These are phyloP conservation scores for Enteromius trimaculatus DNA, from an alignment of 2,797 vertebrate species.

Conservation along the genomic window DNA sequence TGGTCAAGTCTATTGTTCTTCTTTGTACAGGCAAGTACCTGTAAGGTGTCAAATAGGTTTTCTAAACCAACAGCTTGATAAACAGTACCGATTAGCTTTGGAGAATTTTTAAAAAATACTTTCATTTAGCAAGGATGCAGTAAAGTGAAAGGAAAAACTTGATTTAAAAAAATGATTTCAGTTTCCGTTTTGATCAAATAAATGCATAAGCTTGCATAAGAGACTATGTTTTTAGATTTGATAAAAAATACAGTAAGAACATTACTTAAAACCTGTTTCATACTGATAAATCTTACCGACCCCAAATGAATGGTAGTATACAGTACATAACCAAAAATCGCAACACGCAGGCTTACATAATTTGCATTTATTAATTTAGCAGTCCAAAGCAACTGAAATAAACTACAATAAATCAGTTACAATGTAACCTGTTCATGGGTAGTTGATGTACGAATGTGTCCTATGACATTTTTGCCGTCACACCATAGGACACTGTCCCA, in stretches of 20 bases:
- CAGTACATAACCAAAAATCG: background rate
- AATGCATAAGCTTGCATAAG: background rate
- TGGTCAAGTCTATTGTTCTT: background rate
- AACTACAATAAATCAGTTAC: background rate
- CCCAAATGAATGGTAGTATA: background rate
- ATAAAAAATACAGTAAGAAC: background rate
- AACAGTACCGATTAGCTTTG: background rate
- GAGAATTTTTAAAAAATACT: background rate
- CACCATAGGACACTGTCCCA: too few relatives aligned
- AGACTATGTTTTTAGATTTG: background rate
- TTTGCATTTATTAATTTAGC: background rate
- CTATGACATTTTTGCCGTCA: too few relatives aligned
- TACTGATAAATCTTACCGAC: background rate
- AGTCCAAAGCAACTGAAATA: background rate
- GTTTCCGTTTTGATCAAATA: background rate
- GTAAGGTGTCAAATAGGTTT: background rate
- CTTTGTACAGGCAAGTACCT: background rate
- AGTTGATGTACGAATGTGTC: too few relatives aligned
- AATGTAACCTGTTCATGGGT: background rate
- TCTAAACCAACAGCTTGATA: background rate
- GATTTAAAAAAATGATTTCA: background rate
- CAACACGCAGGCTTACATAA: background rate
- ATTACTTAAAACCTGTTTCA: background rate
- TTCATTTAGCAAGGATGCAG: background rate
- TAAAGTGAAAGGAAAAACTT: background rate